Base-by-base conservation (phyloP, 1,140 invertebrate genomes). In the Tribolium castaneum region DNA sequence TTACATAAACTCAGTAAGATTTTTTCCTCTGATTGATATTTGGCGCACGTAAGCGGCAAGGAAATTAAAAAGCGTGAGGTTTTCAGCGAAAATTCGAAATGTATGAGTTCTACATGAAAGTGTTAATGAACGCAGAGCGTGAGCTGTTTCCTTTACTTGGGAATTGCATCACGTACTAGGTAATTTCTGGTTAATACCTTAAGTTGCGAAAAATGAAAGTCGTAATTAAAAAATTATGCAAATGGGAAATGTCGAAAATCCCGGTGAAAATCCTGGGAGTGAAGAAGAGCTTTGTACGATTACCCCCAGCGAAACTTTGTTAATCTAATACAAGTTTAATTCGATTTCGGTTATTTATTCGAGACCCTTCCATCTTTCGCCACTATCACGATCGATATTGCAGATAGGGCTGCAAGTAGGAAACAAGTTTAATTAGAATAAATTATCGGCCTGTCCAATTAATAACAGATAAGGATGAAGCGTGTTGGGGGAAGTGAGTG, bases 401-500 rank as follows among this genome's bases (percentile, higher is more conserved):
- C 73, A 80, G 79, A 80, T 80, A 80, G 76, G 59, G 75, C 71
- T 75, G 72, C 25, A 80, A 80, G 73, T 70, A 35, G 78, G 73
- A 79, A 75, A 75, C 73, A 78, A 76, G 62, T 80, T 82, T 80
- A 82, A 82, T 82, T 82, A 82, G 81, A 83, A 83, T 83, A 80
- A 83, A 83, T 83, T 83, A 81, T 81, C 75, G 54, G 82, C 71
- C 75, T 75, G 77, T 83, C 82, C 80, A 83, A 83, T 83, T 83
- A 83, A 81, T 81, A 77, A 78, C 75, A 80, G 78, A 66, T 50
- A 62, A 76, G 54, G 7, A 51, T 19, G 34, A 39, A 76, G 13
- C 22, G 22, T 76, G 34, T 19, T 50, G n/a, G 52, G 74, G 54
- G 39, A 45, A 50, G 39, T 12, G 16, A 50, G 45, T 72, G 70